Evolutionary conservation across 2,888 invertebrate species (phyloP), one percentile per base, ranked within the genome.

Genomic region (Orthosia gothica): DNA sequence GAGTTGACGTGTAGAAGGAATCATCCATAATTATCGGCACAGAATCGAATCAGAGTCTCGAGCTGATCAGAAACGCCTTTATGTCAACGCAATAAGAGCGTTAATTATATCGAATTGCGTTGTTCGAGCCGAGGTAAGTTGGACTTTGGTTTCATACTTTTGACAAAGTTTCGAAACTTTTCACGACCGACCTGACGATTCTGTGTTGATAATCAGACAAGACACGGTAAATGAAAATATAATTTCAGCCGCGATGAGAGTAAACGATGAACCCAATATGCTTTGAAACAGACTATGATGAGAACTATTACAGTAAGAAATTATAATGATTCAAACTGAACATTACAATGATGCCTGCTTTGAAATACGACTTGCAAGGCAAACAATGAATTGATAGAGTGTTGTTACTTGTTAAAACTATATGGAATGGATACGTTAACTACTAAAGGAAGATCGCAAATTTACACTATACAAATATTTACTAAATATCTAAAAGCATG

Each of bases 351-450:
- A 70, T 32, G 11, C 15, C 61, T 50, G 52, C 18, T 5, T 64
- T 47, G 13, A 16, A 11, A 76, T 32, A 71, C 15, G 57, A 45
- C 0, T 72, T 79, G 49, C 49, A 23, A 63, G 32, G 11, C 50
- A 54, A 61, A 54, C 23, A 32, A 52, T 81, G 82, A 78, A n/a
- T 67, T 50, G 20, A 77, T 55, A 74, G 71, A 75, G 75, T 83
- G 52, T 67, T 71, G 69, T 55, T 49, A 77, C 74, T 68, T 62
- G 80, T 61, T 26, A 26, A 32, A 32, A 32, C 32, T 40, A 40
- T 40, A 40, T 40, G 40, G 40, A 40, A 81, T 81, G 81, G 84
- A 83, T 84, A 82, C 75, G 32, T 32, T 7, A 58, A 65, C 52
- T 65, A 84, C 55, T 62, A 47, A 65, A 65, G 52, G 49, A 74